Base-by-base conservation (phyloP, 2,888 invertebrate species). In the Acutogordius australiensis region DNA sequence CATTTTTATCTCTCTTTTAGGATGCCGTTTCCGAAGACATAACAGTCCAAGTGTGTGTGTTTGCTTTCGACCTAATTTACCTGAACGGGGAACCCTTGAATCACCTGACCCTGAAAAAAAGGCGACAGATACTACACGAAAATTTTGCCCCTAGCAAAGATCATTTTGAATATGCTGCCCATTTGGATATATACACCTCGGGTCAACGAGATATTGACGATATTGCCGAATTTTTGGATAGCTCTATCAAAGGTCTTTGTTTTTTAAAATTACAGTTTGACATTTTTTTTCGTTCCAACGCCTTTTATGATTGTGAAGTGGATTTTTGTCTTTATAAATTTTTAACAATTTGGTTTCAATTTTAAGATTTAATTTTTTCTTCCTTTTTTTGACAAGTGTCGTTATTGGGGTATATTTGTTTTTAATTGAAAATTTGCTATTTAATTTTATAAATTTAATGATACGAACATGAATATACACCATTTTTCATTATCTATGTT, bases 11-110 rank as follows among this genome's bases (percentile, higher is more conserved):
- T n/a, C 30, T 45, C 63, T 70, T 66, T 44, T 65, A 80, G 80
- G 81, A 82, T 72, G 82, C 80, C 0, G 77, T 75, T 65, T 80
- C 79, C 66, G 71, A 76, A 0, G 80, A 81, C 59, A 82, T 83
- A 62, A 82, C 81, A 70, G 81, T 84, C 0, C 82, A 83, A 70
- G 88, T 97, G 29, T 90, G 90, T 69, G 81, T 97, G 30, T 94
- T 84, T 72, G 82, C 88, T 72, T 97, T 97, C 73, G 97, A 97
- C 76, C 73, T 97, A 65, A 75, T 97, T 26, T 90, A 81, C 70
- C 75, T 91, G 13, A 91, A 97, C 74, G 90, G 84, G 0, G 74
- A 78, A 65, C 73, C 90, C 1, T 74, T 94, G 29, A 85, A 91
- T 1, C 76, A 78, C 59, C 74, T 80, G 63, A 79, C 87, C 2